Base-by-base conservation (phyloP, 2,113 vertebrate genomes). In the Halichoerus grypus region DNA sequence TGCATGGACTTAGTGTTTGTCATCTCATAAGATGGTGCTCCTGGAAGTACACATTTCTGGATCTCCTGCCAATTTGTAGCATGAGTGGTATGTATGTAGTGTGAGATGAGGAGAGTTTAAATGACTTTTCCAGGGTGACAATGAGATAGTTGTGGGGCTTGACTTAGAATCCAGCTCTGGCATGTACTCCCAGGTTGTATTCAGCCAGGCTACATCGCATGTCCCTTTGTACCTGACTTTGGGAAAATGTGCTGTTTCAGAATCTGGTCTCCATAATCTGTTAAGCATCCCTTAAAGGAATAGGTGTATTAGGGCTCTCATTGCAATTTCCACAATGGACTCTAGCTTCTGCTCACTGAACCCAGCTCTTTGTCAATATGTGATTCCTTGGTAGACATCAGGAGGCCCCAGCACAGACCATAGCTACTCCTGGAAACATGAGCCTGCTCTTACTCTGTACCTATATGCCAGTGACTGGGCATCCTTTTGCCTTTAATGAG, bases 401-500 rank as follows among this genome's bases (percentile, higher is more conserved):
- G 55, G 91, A 88, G 72, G 24, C 12, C 59, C 88, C 46, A n/a
- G 76, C 31, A 42, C 33, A 67, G 36, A 26, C 49, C 33, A 63
- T 7, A 63, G 53, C 5, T 24, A 49, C 81, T 72, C 72, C 53
- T 88, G 81, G 67, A 95, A 92, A 91, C 15, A 31, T 8, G 28
- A 88, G 72, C 88, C 77, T 24, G 21, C 53, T 94, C 88, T 91
- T 63, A 33, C 53, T 94, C 72, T 89, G 67, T 82, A 89, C 89
- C 97, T 96, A 71, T 49, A 9, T 0, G 18, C 84, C 83, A 0
- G 0, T 93, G 97, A 86, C 97, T 46, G 4, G 67, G 65, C 94
- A 93, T 95, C 94, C 93, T 97, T 97, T 80, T 98, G 97, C 92
- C 95, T 96, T 77, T 97, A 98, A 83, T 83, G 94, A 80, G 94